Evolutionary conservation across 1,140 invertebrate genomes (phyloP).

Genomic region (Aphelenchoides fujianensis): DNA sequence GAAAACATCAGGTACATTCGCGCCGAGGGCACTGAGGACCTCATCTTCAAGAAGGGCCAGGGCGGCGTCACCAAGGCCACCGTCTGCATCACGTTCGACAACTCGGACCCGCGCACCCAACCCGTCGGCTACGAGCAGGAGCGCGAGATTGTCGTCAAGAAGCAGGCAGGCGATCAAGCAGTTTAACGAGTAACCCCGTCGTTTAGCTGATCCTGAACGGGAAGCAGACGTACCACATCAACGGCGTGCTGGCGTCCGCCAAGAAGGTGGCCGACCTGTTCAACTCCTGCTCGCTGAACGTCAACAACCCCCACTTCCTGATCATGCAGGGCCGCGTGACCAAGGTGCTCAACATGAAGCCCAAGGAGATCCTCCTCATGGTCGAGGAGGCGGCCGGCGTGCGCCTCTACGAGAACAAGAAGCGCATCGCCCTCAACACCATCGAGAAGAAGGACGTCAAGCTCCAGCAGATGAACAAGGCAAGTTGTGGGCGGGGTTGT

Average conservation of each 20-base stretch:
- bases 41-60: slow-evolving; percentile 96
- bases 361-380: slow-evolving; percentile 82
- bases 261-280: slow-evolving; percentile 89
- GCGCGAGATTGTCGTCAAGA: slow-evolving; percentile 85
- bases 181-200: neutral
- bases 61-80: slow-evolving; percentile 91
- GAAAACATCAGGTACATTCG: too few relatives aligned
- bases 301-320: slow-evolving; percentile 96
- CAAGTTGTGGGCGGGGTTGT: too few relatives aligned
- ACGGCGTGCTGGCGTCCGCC: slow-evolving; percentile 84
- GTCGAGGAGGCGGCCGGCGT: slow-evolving; percentile 99
- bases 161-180: slow-evolving; percentile 72
- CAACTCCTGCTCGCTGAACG: slow-evolving; percentile 90
- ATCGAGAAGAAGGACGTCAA: slow-evolving; percentile 92
- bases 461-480: slow-evolving; percentile 78
- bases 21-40: slow-evolving; percentile 31
- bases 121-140: slow-evolving; percentile 88
- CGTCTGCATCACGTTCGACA: slow-evolving; percentile 93
- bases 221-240: slow-evolving; percentile 86
- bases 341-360: slow-evolving; percentile 91
- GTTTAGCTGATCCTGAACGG: slow-evolving; percentile 69
- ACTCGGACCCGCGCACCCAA: slow-evolving; percentile 74
- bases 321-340: slow-evolving; percentile 99
- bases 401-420: slow-evolving; percentile 91
- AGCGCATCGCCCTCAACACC: slow-evolving; percentile 78